phyloP scores from a whole-genome alignment of 2,797 vertebrate species.

The Parotocinclus haroldoi region DNA sequence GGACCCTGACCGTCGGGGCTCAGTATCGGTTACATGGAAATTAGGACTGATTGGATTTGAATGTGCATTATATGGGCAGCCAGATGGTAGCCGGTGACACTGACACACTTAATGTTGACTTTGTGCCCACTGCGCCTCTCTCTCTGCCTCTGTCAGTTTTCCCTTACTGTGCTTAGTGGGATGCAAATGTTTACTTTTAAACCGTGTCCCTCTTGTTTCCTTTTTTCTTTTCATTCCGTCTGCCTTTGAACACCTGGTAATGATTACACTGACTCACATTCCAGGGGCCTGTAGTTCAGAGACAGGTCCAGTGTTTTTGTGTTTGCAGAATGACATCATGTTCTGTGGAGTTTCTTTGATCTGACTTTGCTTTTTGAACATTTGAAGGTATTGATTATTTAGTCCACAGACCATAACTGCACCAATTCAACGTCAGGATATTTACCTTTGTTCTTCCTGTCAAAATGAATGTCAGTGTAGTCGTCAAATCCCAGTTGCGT shows the following conservation, averaged over 20 bases:
- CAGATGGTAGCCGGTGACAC: conserved; percentile 52
- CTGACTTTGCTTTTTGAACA: conserved; percentile 19
- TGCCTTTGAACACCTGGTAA: conserved; percentile 73
- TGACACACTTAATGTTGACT: conserved; percentile 45
- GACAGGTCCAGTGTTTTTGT: conserved; percentile 46
- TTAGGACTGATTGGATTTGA: conserved; percentile 54
- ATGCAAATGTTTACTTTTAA: conserved; percentile 64
- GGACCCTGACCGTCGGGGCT: conserved; percentile 48
- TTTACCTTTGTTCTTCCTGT: too few species aligned
- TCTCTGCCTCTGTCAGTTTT: conserved; percentile 34
- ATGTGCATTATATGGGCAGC: conserved; percentile 41
- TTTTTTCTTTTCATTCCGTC: conserved; percentile 51
- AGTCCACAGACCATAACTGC: not conserved
- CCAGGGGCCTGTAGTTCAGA: conserved; percentile 62
- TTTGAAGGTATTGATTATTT: conserved; percentile 37
- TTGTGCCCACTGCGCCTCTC: conserved; percentile 33
- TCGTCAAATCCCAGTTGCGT: not conserved
- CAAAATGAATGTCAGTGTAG: not conserved
- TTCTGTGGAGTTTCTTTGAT: conserved; percentile 15
- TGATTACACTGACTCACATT: conserved; percentile 65
- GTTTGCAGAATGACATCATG: conserved; percentile 51
- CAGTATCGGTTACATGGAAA: conserved; percentile 53
- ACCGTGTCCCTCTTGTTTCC: conserved; percentile 39
- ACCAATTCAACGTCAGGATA: too few species aligned
- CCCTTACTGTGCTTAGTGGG: conserved; percentile 28